phyloP scores from a whole-genome alignment of 2,888 invertebrate species.

The Auanema freiburgensis region DNA sequence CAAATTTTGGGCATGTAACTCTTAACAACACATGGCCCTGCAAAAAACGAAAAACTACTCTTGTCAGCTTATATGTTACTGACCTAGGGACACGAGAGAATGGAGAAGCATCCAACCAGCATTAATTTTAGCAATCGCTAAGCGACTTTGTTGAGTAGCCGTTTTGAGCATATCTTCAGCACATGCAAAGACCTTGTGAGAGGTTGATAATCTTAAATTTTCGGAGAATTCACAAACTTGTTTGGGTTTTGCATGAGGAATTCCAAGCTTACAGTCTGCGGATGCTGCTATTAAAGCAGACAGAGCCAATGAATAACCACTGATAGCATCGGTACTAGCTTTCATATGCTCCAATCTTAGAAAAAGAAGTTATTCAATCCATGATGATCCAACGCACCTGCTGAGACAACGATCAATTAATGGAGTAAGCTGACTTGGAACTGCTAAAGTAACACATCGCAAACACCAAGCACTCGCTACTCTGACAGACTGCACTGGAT shows the following conservation, averaged over 20 bases:
- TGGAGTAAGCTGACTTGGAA: constrained; percentile 90
- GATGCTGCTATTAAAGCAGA: constrained; percentile 87
- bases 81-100: constrained; percentile 90
- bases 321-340: constrained; percentile 76
- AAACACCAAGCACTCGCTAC: constrained; percentile 87
- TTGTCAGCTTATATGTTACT: constrained; percentile 31
- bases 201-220: constrained; percentile 67
- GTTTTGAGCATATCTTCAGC: constrained; percentile 93
- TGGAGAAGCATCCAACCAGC: constrained; percentile 97
- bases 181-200: constrained; percentile 84
- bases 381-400: constrained; percentile 24
- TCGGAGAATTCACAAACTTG: constrained; percentile 71
- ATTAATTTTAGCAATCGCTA: constrained; percentile 90
- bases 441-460: constrained; percentile 79
- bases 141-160: constrained; percentile 91
- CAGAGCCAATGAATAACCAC: constrained; percentile 86
- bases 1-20: constrained; percentile 85
- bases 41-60: neutral
- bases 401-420: constrained; percentile 76
- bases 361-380: constrained; percentile 60
- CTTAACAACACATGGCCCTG: constrained; percentile 33
- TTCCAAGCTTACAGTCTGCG: constrained; percentile 85
- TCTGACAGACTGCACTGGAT: constrained; percentile 90
- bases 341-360: constrained; percentile 83
- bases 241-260: constrained; percentile 91